Evolutionary conservation across 2,888 invertebrate genomes (phyloP).

Genomic region (Acanthosoma haemorrhoidale): DNA sequence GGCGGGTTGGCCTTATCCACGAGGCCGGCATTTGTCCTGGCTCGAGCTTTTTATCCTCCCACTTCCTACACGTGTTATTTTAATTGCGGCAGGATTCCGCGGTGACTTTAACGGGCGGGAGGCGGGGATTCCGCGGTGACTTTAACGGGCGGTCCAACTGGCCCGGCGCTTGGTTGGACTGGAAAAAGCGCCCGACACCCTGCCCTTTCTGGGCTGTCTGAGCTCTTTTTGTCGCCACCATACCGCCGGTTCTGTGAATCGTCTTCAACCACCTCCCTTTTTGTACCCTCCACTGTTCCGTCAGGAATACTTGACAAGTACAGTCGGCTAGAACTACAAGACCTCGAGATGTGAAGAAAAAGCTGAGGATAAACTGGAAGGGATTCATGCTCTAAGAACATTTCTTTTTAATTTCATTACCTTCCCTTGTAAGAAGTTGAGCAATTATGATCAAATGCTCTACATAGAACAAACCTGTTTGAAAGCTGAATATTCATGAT

Average conservation of each 20-base stretch:
- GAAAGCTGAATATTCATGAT: too few relatives aligned
- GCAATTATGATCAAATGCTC: neutral
- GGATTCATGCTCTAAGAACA: neutral
- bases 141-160: conserved; percentile 3
- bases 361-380: neutral
- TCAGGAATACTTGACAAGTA: conserved; percentile 5
- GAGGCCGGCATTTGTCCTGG: conserved; percentile 3
- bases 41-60: neutral
- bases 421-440: neutral
- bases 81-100: conserved; percentile 17
- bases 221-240: neutral
- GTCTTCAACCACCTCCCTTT: neutral
- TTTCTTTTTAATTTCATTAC: neutral
- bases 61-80: conserved; percentile 27
- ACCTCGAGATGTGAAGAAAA: neutral
- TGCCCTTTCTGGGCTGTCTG: neutral
- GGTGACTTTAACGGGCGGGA: conserved; percentile 13
- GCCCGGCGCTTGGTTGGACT: conserved; percentile 14
- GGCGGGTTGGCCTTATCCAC: neutral
- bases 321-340: conserved; percentile 9
- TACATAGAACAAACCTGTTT: too few relatives aligned
- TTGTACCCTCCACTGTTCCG: too few relatives aligned
- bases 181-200: conserved; percentile 8
- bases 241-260: neutral
- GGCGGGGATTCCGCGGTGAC: conserved; percentile 12